Evolutionary conservation across 2,888 invertebrate genomes (phyloP).

Genomic region (Drosophila helvetica): DNA sequence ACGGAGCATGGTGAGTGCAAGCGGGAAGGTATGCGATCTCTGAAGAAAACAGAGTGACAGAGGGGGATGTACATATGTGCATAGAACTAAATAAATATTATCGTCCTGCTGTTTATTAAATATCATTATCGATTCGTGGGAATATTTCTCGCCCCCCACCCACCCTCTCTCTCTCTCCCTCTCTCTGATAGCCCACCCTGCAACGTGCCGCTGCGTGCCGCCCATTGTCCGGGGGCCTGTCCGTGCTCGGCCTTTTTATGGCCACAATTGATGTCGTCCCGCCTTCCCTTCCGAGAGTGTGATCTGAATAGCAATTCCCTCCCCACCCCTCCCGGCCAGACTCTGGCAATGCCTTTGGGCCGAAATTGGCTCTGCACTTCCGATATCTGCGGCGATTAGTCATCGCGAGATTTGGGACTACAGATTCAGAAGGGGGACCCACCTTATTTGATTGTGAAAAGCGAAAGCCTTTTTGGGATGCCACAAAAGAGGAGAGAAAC

Average conservation of each 20-base stretch:
- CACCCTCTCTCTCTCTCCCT: too few species aligned
- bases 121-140: conserved; percentile 77
- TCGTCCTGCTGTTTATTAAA: conserved; percentile 64
- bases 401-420: conserved; percentile 27
- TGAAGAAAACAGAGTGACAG: not conserved
- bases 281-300: conserved; percentile 26
- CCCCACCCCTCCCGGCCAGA: conserved; percentile 1
- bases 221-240: conserved; percentile 11
- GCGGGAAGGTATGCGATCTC: not conserved
- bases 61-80: not conserved
- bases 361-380: conserved; percentile 58
- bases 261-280: conserved; percentile 41
- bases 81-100: conserved; percentile 53
- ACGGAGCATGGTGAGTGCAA: not conserved
- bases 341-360: conserved; percentile 41
- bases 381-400: conserved; percentile 51
- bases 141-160: conserved; percentile 47
- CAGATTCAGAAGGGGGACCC: not conserved
- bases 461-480: conserved; percentile 9
- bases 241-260: conserved; percentile 50
- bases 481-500: not conserved
- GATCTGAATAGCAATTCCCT: conserved; percentile 43
- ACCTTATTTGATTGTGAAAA: conserved; percentile 22
- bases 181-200: not conserved
- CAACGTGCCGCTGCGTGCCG: not conserved